Evolutionary conservation across 2,888 invertebrate species (phyloP).

Genomic region (Lepetodrilus schrolli): DNA sequence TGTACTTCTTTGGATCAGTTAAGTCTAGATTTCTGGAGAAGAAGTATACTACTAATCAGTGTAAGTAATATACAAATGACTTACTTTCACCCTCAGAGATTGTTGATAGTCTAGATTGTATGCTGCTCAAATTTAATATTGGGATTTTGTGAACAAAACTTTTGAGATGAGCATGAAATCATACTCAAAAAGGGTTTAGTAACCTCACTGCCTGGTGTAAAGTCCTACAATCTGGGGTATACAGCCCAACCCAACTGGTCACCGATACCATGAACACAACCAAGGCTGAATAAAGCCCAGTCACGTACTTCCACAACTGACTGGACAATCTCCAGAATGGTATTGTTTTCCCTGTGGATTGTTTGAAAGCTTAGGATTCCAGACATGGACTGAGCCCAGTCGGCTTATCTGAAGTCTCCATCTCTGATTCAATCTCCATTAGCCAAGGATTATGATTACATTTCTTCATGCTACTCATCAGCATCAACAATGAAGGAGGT

Average conservation of each 20-base stretch:
- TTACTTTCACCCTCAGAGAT: too few relatives aligned
- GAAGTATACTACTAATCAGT: too few relatives aligned
- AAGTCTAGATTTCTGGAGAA: too few relatives aligned
- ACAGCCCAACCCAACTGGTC: background rate
- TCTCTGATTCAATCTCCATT: background rate
- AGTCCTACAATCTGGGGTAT: too few relatives aligned
- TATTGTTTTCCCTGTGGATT: background rate
- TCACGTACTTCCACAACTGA: background rate
- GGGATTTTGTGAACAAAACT: too few relatives aligned
- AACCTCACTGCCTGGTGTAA: too few relatives aligned
- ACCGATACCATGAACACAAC: background rate
- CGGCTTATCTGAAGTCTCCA: background rate
- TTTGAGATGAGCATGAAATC: too few relatives aligned
- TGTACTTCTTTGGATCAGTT: too few relatives aligned
- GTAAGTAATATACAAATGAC: too few relatives aligned
- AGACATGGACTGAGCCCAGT: background rate
- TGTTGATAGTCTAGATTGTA: too few relatives aligned
- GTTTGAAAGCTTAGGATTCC: background rate
- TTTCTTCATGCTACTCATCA: constrained; percentile 1
- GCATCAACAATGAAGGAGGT: background rate
- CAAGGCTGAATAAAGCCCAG: background rate
- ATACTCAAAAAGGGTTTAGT: too few relatives aligned
- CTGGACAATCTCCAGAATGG: background rate
- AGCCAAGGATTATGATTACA: background rate
- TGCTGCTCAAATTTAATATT: too few relatives aligned